Base-by-base conservation (phyloP, 2,888 invertebrate species). In the Leptarthrus brevirostris region DNA sequence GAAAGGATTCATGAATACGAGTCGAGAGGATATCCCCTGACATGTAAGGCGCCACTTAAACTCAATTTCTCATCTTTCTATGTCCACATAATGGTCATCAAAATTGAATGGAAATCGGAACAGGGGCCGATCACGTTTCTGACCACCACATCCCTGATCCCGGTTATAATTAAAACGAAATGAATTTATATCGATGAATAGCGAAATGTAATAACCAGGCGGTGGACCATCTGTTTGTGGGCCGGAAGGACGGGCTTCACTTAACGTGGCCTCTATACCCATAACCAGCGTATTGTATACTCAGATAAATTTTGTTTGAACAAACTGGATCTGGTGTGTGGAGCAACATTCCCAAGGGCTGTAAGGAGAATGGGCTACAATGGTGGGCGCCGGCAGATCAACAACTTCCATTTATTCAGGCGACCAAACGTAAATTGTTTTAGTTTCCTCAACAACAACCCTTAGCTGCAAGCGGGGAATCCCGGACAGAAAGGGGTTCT, bases 161-260 rank as follows among this genome's bases (percentile, higher is more conserved):
- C 14, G 26, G 24, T 18, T 69, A 69, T 69, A 69, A 69, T 69
- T 69, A 69, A 69, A 69, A 69, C 52, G 69, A 69, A 69, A 52
- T 44, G 69, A 69, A 69, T 69, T 52, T 69, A 69, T 69, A 69
- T 69, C 52, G 52, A 69, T 69, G 69, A 69, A 69, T 69, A n/a
- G 34, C 8, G 69, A 14, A 69, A 69, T 69, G 69, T 69, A 69
- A 69, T 69, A 69, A 69, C 52, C 14, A n/a, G 1, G 36, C 6
- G 40, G 8, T 44, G 24, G 47, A 44, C 14, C 26, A 14, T 61
- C 20, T 18, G 47, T 66, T 22, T 49, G 26, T 18, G 44, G 12
- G 14, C 3, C 8, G 14, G 26, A 8, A 30, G 30, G 30, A 30
- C 14, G 26, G 49, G n/a, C 61, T 20, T 40, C 18, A 16, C 20